Conservation (phyloP, 53 echinoderm and acorn worm species). For the Antedon mediterranea region DNA sequence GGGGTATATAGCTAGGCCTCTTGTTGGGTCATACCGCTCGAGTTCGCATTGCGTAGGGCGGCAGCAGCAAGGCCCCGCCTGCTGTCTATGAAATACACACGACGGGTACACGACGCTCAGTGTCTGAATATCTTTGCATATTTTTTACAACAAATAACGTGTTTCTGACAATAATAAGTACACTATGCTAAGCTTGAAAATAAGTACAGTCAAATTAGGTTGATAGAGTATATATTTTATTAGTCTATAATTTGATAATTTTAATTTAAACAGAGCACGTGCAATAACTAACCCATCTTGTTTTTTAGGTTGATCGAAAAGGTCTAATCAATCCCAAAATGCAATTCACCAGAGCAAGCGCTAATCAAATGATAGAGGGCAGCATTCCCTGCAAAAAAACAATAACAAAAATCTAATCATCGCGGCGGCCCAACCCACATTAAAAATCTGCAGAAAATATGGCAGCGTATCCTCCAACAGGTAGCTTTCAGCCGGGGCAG, state of each 20-base stretch:
- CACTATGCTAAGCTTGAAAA: background rate
- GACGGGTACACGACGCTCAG: too few species aligned
- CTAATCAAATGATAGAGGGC: background rate
- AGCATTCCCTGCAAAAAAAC: background rate
- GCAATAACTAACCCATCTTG: background rate
- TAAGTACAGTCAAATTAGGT: background rate
- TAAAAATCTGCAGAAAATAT: background rate
- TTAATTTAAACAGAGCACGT: background rate
- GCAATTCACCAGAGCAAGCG: background rate
- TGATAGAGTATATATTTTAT: background rate
- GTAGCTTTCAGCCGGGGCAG: constrained; percentile 63
- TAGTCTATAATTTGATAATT: background rate
- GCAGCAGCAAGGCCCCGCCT: too few species aligned
- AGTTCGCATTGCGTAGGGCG: too few species aligned
- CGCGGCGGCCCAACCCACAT: background rate
- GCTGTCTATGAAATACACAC: too few species aligned
- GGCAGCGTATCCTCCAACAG: background rate
- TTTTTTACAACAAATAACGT: background rate
- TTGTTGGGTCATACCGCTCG: too few species aligned
- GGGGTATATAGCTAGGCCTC: too few species aligned
- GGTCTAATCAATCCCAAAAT: background rate
- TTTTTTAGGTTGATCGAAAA: background rate
- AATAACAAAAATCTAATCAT: background rate
- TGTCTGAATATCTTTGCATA: background rate
- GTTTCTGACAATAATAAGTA: background rate